Base-by-base conservation (phyloP, 2,113 vertebrate genomes). In the Cyanoliseus patagonus region DNA sequence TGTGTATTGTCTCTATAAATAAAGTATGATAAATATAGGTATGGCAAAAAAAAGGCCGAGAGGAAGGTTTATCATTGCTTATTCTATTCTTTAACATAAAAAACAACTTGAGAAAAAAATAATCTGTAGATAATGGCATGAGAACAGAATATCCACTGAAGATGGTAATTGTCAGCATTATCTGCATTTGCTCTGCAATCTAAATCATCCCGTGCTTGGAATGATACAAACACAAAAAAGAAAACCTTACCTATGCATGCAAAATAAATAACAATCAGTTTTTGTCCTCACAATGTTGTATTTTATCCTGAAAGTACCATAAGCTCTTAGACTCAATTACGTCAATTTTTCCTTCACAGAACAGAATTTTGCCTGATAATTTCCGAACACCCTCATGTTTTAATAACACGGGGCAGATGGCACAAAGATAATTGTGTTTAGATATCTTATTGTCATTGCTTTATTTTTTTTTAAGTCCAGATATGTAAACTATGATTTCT, bases 11-110 rank as follows among this genome's bases (percentile, higher is more conserved):
- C 9, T 46, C 17, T 66, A 15, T 33, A 63, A 81, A 76, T 49
- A 84, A 86, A 83, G 5, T 12, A 75, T 5, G 18, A 83, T 13
- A 86, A 63, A 63, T 42, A 22, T 78, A 8, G 3, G 4, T 2
- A 9, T 33, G 10, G 6, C 31, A 31, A 2, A 25, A 67, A 75
- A 69, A 52, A 11, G 6, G 1, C 0, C 1, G 4, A 55, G 5
- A 2, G 4, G 4, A 27, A 75, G 0, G 7, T 41, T 79, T 68
- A 46, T 75, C 6, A 47, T 44, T 61, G 4, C 18, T 67, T 90
- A 15, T 66, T 81, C 33, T 93, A 46, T 30, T 72, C 22, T 41
- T 69, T 39, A 76, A 75, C 17, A 46, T 2, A 67, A 70, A 76
- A 90, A 53, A 0, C 9, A 66, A 69, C 28, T 2, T 18, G 9